Base-by-base conservation (phyloP, 2,888 invertebrate genomes). In the Lithophane semibrunnea region DNA sequence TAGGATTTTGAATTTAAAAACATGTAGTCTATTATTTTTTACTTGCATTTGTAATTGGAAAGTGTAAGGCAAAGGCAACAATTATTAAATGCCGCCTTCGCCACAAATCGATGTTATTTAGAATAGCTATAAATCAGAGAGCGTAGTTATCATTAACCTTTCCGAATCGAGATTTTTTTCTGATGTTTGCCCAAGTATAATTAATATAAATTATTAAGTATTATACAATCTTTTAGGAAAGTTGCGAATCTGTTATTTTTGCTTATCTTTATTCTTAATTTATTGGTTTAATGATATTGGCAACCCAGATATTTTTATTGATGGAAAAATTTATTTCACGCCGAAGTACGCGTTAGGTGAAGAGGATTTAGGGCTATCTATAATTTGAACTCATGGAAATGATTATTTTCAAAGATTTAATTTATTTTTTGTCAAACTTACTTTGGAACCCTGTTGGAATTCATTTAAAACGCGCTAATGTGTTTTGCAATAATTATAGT, bases 71-170 rank as follows among this genome's bases (percentile, higher is more conserved):
- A 70, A 75, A 76, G 74, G 79, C 52, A 80, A 82, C 63, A 81
- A 83, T 78, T 73, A 82, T 52, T 65, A 63, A 69, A 77, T 18
- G 29, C 54, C 71, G 42, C 73, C 63, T 73, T 47, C 66, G 24
- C 24, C 47, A 37, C 73, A 79, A 84, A 87, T 74, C 72, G 44
- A 54, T 69, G 78, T 77, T 77, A 83, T 83, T 79, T 85, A 73
- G 66, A 66, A 74, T 63, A 56, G 58, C 69, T 13, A 84, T 88
- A 85, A 88, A 88, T 85, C 82, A 84, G 65, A 77, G 61, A 76
- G 70, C 47, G 52, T 49, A 61, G 63, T 79, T 79, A 83, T 79
- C 73, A 83, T 88, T 88, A 83, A 83, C 83, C 79, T 85, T 86
- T 77, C 63, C 42, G 9, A 76, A 86, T 77, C 60, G 77, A 73